Base-by-base conservation (phyloP, 1,140 invertebrate genomes). In the Pogonognathellus flavescens region DNA sequence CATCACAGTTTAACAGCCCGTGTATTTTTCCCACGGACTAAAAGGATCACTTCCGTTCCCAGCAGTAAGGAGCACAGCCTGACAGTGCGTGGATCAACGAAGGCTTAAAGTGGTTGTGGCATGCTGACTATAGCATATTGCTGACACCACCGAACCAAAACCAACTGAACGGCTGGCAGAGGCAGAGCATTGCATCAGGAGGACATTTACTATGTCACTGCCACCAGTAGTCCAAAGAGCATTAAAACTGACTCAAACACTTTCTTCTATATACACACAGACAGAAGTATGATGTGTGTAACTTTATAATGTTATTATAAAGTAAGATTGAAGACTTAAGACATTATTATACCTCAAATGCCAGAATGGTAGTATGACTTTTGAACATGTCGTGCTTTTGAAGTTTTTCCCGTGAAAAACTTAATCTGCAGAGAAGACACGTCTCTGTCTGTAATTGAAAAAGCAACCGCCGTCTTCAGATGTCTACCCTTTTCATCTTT, bases 11-110 rank as follows among this genome's bases (percentile, higher is more conserved):
- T 76, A 76, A 76, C 70, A 76, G 70, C 41, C 41, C 25, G 70
- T 25, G 52, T 57, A 52, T 59, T 57, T 70, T 82, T 82, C 80
- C 80, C 80, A 82, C 80, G 80, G 20, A 82, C 80, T 57, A 82
- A 53, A 41, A 41, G 80, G 22, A 50, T n/a, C 55, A 82, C 80
- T 82, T 82, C 80, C 80, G 80, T 82, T 82, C 80, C 80, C 80
- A 82, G 80, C 52, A 18, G 25, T 76, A 76, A 50, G 70, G 13
- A 70, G 22, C 66, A 31, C 70, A 76, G 70, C 18, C 13, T 50
- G 31, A 16, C 14, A 49, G 41, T n/a, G n/a, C n/a, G n/a, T 49
- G 31, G 31, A 76, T 76, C 31, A 76, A 76, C 31, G 70, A 76
- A 76, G 41, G 70, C 31, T 76, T 31, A 25, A 25, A 25, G 62